Percentiles rank a stretch among this genome's conserved stretches.
Evolutionary conservation across 2,888 invertebrate genomes (phyloP).

Genomic region (Lepas anatifera): DNA sequence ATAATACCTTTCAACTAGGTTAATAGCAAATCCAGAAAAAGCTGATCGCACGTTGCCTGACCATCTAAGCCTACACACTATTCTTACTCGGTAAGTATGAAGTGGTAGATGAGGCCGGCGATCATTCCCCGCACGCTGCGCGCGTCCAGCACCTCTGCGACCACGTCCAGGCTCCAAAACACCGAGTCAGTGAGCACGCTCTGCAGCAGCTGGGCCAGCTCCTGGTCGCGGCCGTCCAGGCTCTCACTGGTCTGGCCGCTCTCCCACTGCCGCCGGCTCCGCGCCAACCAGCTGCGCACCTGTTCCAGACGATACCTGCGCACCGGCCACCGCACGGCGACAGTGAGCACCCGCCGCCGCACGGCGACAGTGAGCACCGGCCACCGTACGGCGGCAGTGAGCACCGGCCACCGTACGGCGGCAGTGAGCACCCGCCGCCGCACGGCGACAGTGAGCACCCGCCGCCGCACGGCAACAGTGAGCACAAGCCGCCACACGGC

Average conservation of each 20-base stretch:
- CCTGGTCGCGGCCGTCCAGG: not conserved
- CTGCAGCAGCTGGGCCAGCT: not conserved
- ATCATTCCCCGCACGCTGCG: not conserved
- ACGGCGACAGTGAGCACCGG: too few species aligned
- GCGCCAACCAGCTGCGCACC: not conserved
- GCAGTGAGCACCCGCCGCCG: too few species aligned
- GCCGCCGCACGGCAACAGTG: too few species aligned
- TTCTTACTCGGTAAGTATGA: not conserved
- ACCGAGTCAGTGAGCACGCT: not conserved
- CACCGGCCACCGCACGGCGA: not conserved
- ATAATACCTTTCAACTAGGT: too few species aligned
- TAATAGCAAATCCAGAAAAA: too few species aligned
- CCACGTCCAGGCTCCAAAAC: not conserved
- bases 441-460: too few species aligned
- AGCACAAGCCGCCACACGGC: too few species aligned
- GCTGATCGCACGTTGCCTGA: not conserved
- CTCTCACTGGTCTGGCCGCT: not conserved
- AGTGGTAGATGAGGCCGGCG: not conserved
- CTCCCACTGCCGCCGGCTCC: not conserved
- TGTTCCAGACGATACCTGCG: not conserved
- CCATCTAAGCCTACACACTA: not conserved
- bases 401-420: too few species aligned
- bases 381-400: too few species aligned
- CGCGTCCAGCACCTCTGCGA: not conserved
- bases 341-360: not conserved